Evolutionary conservation across 1,140 invertebrate genomes (phyloP), one percentile per base, ranked within the genome.

Genomic region (Trichoplusia ni): DNA sequence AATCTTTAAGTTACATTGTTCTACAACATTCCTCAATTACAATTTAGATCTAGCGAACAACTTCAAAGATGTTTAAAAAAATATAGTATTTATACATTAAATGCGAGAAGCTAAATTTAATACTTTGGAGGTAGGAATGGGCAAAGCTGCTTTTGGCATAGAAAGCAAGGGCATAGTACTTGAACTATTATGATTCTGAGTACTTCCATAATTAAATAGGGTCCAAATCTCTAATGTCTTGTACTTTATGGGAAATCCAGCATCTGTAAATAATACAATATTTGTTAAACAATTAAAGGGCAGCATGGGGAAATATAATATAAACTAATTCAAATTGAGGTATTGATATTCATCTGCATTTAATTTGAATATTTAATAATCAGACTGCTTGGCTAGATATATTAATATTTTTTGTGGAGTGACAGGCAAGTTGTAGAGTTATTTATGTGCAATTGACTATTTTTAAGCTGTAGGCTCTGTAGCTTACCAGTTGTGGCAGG

Each of bases 401-500:
- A n/a, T n/a, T n/a, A n/a, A n/a, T n/a, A n/a, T n/a, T n/a, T n/a
- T n/a, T n/a, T n/a, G n/a, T n/a, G n/a, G n/a, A n/a, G n/a, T n/a
- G n/a, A n/a, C n/a, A n/a, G n/a, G n/a, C n/a, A n/a, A n/a, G n/a
- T n/a, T n/a, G n/a, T n/a, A n/a, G n/a, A n/a, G n/a, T n/a, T n/a
- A n/a, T n/a, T n/a, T n/a, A n/a, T n/a, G n/a, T n/a, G n/a, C n/a
- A n/a, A n/a, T n/a, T 33, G 31, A 33, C 11, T 5, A 64, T 25
- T 18, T 0, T 9, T 14, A 33, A 42, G 7, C 4, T 8, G 33
- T n/a, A 18, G 13, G 27, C n/a, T n/a, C n/a, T n/a, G n/a, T 7
- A 53, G 66, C 73, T 81, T 77, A 91, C 90, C 75, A 91, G 40
- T 70, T 91, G 89, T 16, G 89, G 84, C 56, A 91, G 59, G 63